These are phyloP conservation scores for Chironomus striatipennis DNA, from an alignment of 1,140 invertebrate species.

Conservation along the genomic window DNA sequence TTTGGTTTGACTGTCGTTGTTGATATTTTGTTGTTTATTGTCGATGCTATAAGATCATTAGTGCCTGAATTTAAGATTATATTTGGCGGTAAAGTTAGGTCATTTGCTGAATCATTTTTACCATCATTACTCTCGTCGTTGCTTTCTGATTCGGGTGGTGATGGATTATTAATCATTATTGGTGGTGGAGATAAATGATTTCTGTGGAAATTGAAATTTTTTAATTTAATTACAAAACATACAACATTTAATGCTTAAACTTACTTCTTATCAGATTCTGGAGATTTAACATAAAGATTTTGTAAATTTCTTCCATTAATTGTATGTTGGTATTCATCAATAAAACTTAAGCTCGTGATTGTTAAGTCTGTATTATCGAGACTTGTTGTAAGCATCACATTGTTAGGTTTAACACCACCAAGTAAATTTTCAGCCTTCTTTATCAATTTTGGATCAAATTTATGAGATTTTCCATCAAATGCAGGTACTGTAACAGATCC, in stretches of 20 bases:
- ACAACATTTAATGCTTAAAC: neutral
- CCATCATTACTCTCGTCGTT: neutral
- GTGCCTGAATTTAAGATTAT: neutral
- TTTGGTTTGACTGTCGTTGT: neutral
- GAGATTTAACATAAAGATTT: neutral
- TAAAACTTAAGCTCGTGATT: constrained; percentile 49
- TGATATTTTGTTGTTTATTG: constrained; percentile 3
- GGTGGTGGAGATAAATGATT: neutral
- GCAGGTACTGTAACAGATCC: neutral
- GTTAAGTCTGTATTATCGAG: constrained; percentile 51
- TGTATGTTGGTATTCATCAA: constrained; percentile 43
- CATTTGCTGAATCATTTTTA: neutral
- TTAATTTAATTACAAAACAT: no score
- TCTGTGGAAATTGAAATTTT: neutral
- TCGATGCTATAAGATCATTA: constrained; percentile 5
- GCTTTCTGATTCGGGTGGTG: neutral
- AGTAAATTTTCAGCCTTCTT: constrained; percentile 38
- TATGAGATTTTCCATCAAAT: constrained; percentile 27
- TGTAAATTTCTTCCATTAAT: constrained; percentile 26
- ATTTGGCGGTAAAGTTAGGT: neutral
- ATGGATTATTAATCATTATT: neutral
- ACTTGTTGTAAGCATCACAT: constrained; percentile 31
- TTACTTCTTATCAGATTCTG: neutral
- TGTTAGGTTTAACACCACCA: constrained; percentile 27
- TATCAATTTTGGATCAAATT: constrained; percentile 38